Evolutionary conservation across 2,888 invertebrate species (phyloP).

Genomic region (Erpobdella octoculata): DNA sequence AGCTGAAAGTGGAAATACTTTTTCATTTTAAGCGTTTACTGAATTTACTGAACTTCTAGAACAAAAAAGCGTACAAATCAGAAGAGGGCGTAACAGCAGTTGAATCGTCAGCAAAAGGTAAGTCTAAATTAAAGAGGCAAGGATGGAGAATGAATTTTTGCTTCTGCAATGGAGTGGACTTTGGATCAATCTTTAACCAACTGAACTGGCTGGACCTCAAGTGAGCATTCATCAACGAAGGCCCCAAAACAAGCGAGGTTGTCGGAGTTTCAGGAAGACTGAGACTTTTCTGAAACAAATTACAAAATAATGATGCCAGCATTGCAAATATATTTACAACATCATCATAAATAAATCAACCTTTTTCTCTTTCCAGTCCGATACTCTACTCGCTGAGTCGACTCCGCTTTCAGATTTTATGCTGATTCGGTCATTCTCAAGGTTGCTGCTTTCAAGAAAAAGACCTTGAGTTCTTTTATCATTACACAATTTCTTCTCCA

Average conservation of each 20-base stretch:
- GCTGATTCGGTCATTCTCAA: constrained; percentile 1
- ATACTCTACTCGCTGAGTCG: constrained; percentile 3
- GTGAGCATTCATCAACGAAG: constrained; percentile 16
- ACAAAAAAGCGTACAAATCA: constrained; percentile 58
- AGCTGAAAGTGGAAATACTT: constrained; percentile 1
- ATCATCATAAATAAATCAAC: neutral
- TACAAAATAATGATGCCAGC: neutral
- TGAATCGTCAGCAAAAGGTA: constrained; percentile 34
- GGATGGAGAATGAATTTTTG: constrained; percentile 24
- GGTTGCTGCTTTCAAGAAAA: neutral
- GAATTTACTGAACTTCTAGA: neutral
- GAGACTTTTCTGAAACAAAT: constrained; percentile 15
- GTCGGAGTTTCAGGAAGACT: constrained; percentile 27
- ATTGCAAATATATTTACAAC: neutral
- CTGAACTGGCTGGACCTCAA: constrained; percentile 34
- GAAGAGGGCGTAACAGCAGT: constrained; percentile 77
- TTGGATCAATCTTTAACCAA: constrained; percentile 25
- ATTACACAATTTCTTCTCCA: neutral
- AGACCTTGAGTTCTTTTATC: neutral
- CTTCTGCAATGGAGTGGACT: constrained; percentile 3
- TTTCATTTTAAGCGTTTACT: neutral
- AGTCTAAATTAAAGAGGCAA: constrained; percentile 33
- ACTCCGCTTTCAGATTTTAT: constrained; percentile 28
- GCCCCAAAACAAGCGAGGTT: constrained; percentile 7
- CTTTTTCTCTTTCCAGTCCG: constrained; percentile 21